phyloP scores from a whole-genome alignment of 2,888 invertebrate species.

The Lagria hirta region DNA sequence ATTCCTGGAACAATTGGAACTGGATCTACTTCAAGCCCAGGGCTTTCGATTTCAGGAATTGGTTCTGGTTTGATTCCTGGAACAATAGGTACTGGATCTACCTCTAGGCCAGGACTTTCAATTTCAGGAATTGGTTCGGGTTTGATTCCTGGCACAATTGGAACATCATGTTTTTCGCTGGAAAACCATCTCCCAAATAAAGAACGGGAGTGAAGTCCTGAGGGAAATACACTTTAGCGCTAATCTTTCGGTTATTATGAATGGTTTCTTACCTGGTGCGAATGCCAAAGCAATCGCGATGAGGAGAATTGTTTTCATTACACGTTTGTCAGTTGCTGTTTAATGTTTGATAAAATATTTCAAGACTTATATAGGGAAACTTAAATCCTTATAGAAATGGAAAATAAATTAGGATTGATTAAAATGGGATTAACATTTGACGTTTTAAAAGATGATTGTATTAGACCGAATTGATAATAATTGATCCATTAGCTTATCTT shows the following conservation, averaged over 20 bases:
- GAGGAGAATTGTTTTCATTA: neutral
- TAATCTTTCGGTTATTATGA: neutral
- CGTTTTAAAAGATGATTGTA: too few species aligned
- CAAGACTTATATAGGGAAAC: slow-evolving; percentile 12
- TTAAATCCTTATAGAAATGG: slow-evolving; percentile 7
- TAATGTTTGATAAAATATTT: neutral
- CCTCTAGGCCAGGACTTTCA: slow-evolving; percentile 4
- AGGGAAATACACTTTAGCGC: neutral
- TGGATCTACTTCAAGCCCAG: neutral
- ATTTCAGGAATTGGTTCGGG: slow-evolving; percentile 8
- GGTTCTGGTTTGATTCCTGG: slow-evolving; percentile 9
- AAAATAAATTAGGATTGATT: slow-evolving; percentile 12
- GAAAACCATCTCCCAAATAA: neutral
- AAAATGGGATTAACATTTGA: slow-evolving; percentile 12
- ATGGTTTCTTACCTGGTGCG: slow-evolving; percentile 11
- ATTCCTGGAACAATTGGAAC: neutral
- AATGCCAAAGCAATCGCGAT: slow-evolving; percentile 9
- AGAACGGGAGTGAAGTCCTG: slow-evolving; percentile 1
- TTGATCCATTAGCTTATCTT: neutral
- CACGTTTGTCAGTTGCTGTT: neutral
- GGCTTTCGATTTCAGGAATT: neutral
- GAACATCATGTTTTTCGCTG: neutral
- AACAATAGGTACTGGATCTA: slow-evolving; percentile 6
- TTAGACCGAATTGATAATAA: slow-evolving; percentile 7
- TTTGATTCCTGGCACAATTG: slow-evolving; percentile 10